Conservation (phyloP, 2,888 invertebrate genomes). For the Eupeodes luniger region DNA sequence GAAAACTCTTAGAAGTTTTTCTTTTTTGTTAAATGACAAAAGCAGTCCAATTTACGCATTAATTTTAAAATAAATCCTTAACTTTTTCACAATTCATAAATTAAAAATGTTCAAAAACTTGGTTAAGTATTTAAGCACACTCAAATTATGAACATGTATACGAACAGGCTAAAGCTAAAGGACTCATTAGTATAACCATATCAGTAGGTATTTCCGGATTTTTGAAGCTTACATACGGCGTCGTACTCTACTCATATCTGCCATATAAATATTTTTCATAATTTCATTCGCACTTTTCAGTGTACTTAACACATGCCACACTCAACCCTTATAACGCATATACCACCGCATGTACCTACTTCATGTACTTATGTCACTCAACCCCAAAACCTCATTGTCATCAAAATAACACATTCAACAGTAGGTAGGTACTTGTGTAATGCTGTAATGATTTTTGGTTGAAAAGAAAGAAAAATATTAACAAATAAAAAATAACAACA, state of each 20-base stretch:
- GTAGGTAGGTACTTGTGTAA: constrained; percentile 27
- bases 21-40: not conserved
- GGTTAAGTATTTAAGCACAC: constrained; percentile 1
- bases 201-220: constrained; percentile 37
- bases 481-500: not conserved
- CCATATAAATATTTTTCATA: constrained; percentile 36
- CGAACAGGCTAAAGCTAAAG: constrained; percentile 27
- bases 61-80: not conserved
- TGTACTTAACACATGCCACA: constrained; percentile 55
- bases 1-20: too few relatives aligned
- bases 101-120: not conserved
- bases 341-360: constrained; percentile 31
- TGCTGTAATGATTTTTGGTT: constrained; percentile 35
- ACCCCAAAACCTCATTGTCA: constrained; percentile 70
- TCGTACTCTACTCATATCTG: not conserved
- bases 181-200: constrained; percentile 52
- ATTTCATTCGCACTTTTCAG: constrained; percentile 64
- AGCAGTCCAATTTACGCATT: not conserved
- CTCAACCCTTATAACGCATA: constrained; percentile 42
- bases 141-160: not conserved
- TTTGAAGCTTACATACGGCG: constrained; percentile 24
- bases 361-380: constrained; percentile 46
- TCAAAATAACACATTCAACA: constrained; percentile 69
- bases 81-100: not conserved
- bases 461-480: not conserved